A percentile compares a stretch with the other conserved stretches of the same genome.
Evolutionary conservation across 2,888 invertebrate species (phyloP).

Genomic region (Heteropelma amictum): DNA sequence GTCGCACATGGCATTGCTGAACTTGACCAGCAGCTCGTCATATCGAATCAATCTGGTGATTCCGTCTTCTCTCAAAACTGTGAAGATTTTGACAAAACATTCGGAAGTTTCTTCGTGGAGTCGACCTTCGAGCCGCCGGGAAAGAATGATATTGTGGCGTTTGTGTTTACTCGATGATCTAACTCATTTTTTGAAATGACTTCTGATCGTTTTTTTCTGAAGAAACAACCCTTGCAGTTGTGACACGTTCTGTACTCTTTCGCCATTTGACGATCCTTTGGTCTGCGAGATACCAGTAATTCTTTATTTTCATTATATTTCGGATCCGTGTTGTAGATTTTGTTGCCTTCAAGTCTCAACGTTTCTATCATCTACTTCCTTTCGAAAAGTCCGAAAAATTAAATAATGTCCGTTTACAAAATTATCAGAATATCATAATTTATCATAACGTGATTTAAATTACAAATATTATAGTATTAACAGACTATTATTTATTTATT

Average conservation of each 20-base stretch:
- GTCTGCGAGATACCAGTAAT: slow-evolving; percentile 24
- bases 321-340: slow-evolving; percentile 10
- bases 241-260: slow-evolving; percentile 55
- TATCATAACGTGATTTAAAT: too few relatives aligned
- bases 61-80: slow-evolving; percentile 55
- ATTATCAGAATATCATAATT: too few relatives aligned
- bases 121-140: slow-evolving; percentile 50
- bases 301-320: slow-evolving; percentile 4
- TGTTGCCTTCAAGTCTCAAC: slow-evolving; percentile 7
- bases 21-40: slow-evolving; percentile 54
- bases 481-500: too few relatives aligned
- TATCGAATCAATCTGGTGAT: slow-evolving; percentile 51
- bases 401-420: neutral
- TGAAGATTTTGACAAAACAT: slow-evolving; percentile 48
- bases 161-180: slow-evolving; percentile 50
- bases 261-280: neutral
- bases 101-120: slow-evolving; percentile 50
- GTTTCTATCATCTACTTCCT: slow-evolving; percentile 17
- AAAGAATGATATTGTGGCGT: slow-evolving; percentile 52
- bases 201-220: slow-evolving; percentile 51
- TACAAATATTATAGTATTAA: too few relatives aligned
- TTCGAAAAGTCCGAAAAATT: slow-evolving; percentile 4
- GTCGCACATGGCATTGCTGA: slow-evolving; percentile 55
- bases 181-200: slow-evolving; percentile 56
- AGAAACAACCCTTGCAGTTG: slow-evolving; percentile 59